phyloP scores from a whole-genome alignment of 2,113 vertebrate genomes.

The Vicugna pacos region DNA sequence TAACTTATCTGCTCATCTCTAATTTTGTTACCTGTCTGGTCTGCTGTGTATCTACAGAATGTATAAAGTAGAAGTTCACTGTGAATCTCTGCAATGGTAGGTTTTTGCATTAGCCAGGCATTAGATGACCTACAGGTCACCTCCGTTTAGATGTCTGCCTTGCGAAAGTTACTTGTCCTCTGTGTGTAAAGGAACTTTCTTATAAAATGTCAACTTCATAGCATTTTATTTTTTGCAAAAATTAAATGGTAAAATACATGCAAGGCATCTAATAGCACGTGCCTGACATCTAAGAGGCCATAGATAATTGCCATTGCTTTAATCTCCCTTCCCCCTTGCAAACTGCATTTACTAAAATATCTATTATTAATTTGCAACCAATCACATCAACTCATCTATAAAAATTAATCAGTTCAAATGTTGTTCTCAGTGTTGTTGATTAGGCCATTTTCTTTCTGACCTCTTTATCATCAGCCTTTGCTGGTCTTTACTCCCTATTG shows the following conservation, averaged over 20 bases:
- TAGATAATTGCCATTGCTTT: background rate
- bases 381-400: background rate
- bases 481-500: background rate
- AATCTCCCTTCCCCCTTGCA: background rate
- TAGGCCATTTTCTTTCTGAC: background rate
- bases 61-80: background rate
- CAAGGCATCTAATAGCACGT: background rate
- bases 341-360: background rate
- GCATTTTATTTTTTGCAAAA: background rate
- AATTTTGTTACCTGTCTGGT: background rate
- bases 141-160: background rate
- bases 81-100: background rate
- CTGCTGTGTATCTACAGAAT: background rate
- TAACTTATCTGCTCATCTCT: background rate
- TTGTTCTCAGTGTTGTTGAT: background rate
- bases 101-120: background rate
- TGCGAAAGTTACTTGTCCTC: background rate
- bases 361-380: background rate
- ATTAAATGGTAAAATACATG: background rate
- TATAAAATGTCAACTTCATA: background rate
- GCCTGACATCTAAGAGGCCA: background rate
- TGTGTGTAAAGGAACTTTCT: background rate
- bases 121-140: background rate
- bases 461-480: background rate
- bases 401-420: background rate